Evolutionary conservation across 2,888 invertebrate genomes (phyloP).

Genomic region (Adela reaumurella): DNA sequence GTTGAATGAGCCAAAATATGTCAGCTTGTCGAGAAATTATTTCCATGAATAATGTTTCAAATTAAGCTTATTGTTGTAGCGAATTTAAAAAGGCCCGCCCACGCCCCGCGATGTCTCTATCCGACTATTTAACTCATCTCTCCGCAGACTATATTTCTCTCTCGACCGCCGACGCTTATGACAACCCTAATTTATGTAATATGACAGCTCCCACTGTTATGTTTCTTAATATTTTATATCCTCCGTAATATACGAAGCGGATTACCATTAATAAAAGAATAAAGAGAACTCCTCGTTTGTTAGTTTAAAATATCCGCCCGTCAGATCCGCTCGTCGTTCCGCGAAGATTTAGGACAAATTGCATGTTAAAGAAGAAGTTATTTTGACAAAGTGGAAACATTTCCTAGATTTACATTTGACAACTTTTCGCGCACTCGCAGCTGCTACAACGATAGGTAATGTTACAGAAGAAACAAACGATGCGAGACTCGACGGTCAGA

Average conservation of each 20-base stretch:
- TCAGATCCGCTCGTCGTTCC: too few species aligned
- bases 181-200: background rate
- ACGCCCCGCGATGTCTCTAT: background rate
- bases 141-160: background rate
- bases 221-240: background rate
- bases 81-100: background rate
- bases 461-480: too few species aligned
- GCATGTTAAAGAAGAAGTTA: background rate
- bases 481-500: background rate
- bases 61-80: background rate
- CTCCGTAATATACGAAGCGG: background rate
- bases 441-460: background rate
- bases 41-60: background rate
- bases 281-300: background rate
- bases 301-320: too few species aligned
- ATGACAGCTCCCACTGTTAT: background rate
- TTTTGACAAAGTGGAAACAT: slow-evolving; percentile 1
- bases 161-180: background rate
- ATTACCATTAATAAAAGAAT: background rate
- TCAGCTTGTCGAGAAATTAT: too few species aligned
- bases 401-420: slow-evolving; percentile 1
- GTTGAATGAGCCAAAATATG: too few species aligned
- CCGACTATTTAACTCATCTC: background rate
- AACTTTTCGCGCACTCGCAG: background rate
- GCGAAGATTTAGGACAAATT: background rate